These are phyloP conservation scores for Andrena trimmerana DNA, from an alignment of 2,888 invertebrate genomes.

Conservation along the genomic window DNA sequence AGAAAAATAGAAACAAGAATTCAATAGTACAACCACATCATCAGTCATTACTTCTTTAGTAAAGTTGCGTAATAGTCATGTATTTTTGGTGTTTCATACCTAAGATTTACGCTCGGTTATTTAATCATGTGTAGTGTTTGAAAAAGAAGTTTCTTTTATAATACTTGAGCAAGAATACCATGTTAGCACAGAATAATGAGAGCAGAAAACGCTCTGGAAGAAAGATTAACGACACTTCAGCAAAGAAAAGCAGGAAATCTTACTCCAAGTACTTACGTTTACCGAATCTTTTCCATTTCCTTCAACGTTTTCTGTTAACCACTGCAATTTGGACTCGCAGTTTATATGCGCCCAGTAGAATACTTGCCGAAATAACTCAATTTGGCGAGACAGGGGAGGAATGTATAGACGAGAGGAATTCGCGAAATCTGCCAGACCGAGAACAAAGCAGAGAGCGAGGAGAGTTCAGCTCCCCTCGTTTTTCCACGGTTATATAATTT, in stretches of 20 bases:
- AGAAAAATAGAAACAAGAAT: no score
- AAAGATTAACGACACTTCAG: neutral
- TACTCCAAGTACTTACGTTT: neutral
- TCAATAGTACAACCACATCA: no score
- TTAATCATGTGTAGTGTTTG: no score
- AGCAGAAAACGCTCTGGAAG: neutral
- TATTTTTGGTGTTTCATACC: no score
- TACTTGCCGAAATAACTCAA: conserved; percentile 11
- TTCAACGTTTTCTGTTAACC: neutral
- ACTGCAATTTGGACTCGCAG: no score
- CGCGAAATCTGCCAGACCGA: neutral
- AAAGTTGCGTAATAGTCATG: no score
- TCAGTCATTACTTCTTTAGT: no score
- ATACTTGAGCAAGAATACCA: no score
- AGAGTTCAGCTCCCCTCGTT: conserved; percentile 18
- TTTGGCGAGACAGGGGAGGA: neutral
- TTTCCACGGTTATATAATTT: conserved; percentile 48
- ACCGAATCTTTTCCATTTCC: neutral
- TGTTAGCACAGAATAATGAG: no score
- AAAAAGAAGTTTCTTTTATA: no score
- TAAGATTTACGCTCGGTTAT: no score
- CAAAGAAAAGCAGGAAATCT: neutral
- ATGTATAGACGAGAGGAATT: conserved; percentile 1
- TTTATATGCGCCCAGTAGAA: no score
- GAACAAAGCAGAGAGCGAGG: neutral